Base-by-base conservation (phyloP, 2,113 vertebrate species). In the Blennius ocellaris region DNA sequence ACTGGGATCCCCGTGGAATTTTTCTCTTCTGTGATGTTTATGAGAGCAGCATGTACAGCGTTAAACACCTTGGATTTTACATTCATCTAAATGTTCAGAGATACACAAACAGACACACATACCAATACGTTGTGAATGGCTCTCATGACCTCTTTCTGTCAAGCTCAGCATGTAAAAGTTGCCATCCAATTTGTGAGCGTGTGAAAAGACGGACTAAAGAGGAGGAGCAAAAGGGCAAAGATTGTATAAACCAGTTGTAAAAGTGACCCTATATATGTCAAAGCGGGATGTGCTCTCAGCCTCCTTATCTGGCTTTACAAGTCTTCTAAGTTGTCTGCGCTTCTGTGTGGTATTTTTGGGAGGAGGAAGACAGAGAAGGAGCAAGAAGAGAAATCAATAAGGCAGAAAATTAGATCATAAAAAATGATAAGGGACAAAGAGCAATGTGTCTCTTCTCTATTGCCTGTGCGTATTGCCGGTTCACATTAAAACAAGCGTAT, bases 351-450 rank as follows among this genome's bases (percentile, higher is more conserved):
- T 39, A 57, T 70, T 38, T 39, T 52, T 54, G 57, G 65, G 38
- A 30, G 44, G 71, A 72, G 55, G 40, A 61, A 43, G 54, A 52
- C 45, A 73, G 72, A 64, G 73, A 79, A 49, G 51, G 67, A 64
- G 69, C 11, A 9, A 49, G 68, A 84, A 37, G 57, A 84, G 63
- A 85, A 85, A 87, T 86, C 85, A 90, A 86, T 90, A 90, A 83
- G 83, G 86, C 87, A 74, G 72, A 87, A 90, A 92, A 89, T 87
- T 65, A 85, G 82, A 90, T 87, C 51, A 71, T 89, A 82, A 90
- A 86, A 89, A 85, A 85, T 76, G 67, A 80, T 81, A 78, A 69
- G 66, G 69, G 72, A 84, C 78, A 85, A 85, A 87, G 83, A 85
- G 64, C 83, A 78, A 85, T 80, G 81, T 83, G 60, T 90, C 74